Conservation (phyloP, 2,113 vertebrate genomes). For the Pterocles gutturalis region DNA sequence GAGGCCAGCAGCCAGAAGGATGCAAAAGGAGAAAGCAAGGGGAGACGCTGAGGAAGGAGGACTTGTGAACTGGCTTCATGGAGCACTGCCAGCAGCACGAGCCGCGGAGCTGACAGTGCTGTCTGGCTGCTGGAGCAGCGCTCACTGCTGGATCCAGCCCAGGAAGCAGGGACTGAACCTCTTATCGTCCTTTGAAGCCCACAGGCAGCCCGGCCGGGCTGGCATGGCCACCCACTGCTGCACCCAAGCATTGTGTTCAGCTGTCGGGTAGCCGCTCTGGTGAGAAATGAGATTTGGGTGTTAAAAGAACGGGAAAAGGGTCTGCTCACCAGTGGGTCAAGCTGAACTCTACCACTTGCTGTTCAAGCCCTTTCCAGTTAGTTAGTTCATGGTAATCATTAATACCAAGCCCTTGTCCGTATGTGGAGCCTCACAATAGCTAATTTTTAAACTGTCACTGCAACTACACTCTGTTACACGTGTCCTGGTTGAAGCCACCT, state of each 20-base stretch:
- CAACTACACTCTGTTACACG: accelerated
- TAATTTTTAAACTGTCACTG: conserved; percentile 36
- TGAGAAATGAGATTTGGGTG: not conserved
- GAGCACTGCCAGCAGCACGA: accelerated
- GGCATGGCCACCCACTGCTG: accelerated
- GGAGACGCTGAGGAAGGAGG: not conserved
- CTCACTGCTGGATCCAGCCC: not conserved
- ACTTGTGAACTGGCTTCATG: accelerated
- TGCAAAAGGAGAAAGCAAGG: not conserved
- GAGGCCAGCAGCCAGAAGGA: not conserved
- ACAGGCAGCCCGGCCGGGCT: not conserved
- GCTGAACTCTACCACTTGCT: conserved; percentile 24
- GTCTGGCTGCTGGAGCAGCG: not conserved
- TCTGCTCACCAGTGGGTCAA: conserved; percentile 37
- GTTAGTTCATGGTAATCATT: conserved; percentile 38
- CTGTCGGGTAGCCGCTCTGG: not conserved
- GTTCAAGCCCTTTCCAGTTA: conserved; percentile 1
- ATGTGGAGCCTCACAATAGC: conserved; percentile 6
- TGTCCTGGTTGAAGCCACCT: conserved; percentile 13
- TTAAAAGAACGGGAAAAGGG: not conserved
- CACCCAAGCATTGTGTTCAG: not conserved
- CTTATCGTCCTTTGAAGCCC: not conserved
- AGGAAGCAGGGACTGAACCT: not conserved
- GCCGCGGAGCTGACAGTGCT: accelerated
- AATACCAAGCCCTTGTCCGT: not conserved